These are phyloP conservation scores for Rhizomys pruinosus DNA, from an alignment of 2,113 vertebrate genomes.

Conservation along the genomic window DNA sequence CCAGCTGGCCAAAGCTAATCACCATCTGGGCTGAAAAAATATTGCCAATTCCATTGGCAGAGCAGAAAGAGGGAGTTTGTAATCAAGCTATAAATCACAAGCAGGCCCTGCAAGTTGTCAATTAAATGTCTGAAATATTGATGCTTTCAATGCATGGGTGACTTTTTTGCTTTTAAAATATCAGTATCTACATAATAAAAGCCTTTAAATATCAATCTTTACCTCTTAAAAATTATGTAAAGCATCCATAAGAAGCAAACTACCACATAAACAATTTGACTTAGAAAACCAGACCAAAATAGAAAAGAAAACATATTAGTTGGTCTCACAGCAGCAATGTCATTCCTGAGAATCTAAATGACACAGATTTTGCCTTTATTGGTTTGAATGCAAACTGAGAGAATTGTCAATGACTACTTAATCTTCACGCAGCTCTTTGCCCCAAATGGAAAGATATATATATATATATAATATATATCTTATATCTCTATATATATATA, in stretches of 20 bases:
- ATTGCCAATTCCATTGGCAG: slow-evolving; percentile 88
- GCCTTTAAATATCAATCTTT: slow-evolving; percentile 51
- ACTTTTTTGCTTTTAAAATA: slow-evolving; percentile 80
- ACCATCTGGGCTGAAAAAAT: slow-evolving; percentile 89
- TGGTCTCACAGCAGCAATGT: not conserved
- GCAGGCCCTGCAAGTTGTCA: slow-evolving; percentile 89
- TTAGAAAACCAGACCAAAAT: not conserved
- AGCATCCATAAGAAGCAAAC: slow-evolving; percentile 51
- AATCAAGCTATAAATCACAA: slow-evolving; percentile 94
- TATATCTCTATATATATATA: no score
- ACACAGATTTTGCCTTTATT: slow-evolving; percentile 1
- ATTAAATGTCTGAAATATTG: slow-evolving; percentile 87
- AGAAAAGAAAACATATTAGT: not conserved
- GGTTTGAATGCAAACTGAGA: not conserved
- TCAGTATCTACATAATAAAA: slow-evolving; percentile 69
- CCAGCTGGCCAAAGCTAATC: slow-evolving; percentile 91
- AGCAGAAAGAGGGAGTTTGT: slow-evolving; percentile 87
- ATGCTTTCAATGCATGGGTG: slow-evolving; percentile 80
- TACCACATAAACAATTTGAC: slow-evolving; percentile 42
- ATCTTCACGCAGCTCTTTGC: not conserved
- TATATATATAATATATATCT: no score
- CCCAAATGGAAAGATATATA: not conserved
- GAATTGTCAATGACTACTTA: not conserved
- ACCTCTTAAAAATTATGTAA: slow-evolving; percentile 61
- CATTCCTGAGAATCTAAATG: not conserved